Evolutionary conservation across 1,140 invertebrate genomes (phyloP).

Genomic region (Anagrus nilaparvatae): DNA sequence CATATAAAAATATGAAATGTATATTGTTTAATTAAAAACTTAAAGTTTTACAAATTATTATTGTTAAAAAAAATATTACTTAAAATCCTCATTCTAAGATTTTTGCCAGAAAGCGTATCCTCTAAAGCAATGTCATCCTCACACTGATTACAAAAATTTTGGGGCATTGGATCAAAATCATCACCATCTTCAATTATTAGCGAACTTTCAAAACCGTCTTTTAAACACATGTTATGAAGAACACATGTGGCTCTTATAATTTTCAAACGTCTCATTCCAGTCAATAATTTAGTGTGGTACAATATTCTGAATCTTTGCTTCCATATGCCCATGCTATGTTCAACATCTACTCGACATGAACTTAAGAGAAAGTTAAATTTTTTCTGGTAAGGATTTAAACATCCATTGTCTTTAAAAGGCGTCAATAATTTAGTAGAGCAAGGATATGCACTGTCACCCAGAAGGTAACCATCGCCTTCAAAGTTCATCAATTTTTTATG

Average conservation of each 20-base stretch:
- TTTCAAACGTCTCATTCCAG: background rate
- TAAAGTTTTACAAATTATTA: too few species aligned
- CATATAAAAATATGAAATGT: too few species aligned
- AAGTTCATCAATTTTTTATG: constrained; percentile 3
- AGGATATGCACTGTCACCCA: constrained; percentile 21
- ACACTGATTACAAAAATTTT: too few species aligned
- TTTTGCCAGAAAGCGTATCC: too few species aligned
- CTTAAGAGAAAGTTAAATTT: constrained; percentile 15
- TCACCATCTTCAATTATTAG: background rate
- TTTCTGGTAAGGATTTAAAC: constrained; percentile 14
- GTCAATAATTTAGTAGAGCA: constrained; percentile 11
- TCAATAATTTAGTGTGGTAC: constrained; percentile 7
- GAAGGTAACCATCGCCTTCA: constrained; percentile 9
- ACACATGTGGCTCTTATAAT: too few species aligned
- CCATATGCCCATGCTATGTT: constrained; percentile 17
- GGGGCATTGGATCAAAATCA: too few species aligned
- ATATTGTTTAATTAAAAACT: too few species aligned
- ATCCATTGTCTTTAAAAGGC: constrained; percentile 21
- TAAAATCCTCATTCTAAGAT: too few species aligned
- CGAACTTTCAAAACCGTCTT: background rate
- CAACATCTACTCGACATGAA: constrained; percentile 14
- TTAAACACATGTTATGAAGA: background rate
- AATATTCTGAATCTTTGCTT: constrained; percentile 18
- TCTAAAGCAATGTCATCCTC: too few species aligned
- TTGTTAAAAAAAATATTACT: too few species aligned